Base-by-base conservation (phyloP, 1,140 invertebrate species). In the Heliconius hermathena region DNA sequence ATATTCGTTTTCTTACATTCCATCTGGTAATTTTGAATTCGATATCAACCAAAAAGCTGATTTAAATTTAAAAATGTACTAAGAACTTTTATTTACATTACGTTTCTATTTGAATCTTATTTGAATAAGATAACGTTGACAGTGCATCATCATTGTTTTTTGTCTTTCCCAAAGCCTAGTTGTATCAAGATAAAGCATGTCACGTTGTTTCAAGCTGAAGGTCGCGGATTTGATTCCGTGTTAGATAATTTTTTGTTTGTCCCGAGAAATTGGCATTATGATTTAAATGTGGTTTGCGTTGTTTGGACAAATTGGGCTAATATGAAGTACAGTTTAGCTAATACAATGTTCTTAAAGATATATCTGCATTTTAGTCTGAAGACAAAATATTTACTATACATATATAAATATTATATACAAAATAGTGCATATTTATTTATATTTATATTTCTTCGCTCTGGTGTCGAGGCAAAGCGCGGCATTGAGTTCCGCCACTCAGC, bases 161-260 rank as follows among this genome's bases (percentile, higher is more conserved):
- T 29, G 60, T 29, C 57, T 22, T 60, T 29, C 22, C n/a, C 60
- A 66, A 66, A 66, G 60, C 60, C 60, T 66, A 66, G 60, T 66
- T 66, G 22, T 66, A 66, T 66, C 60, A 66, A 66, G 60, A 66
- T 66, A 66, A 66, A 66, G 26, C 60, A 26, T 2, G 60, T 66
- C 60, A 66, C 60, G 60, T 66, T 57, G 3, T 66, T 22, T 66
- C 60, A 66, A 66, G 4, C 26, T 66, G 60, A 66, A 66, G 60
- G 60, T 29, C 60, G 22, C 60, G 60, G 22, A 66, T 66, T 66
- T 66, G 60, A 66, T 66, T 66, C 60, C 60, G 60, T 66, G 60
- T 66, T 13, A 66, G 60, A 66, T 66, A 66, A 66, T 26, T 66
- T 66, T 29, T 66, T 66, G 22, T 66, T 66, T 66, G 54, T 57